A percentile compares a stretch with the other conserved stretches of the same genome.
These are phyloP conservation scores for Agonopterix arenella DNA, from an alignment of 2,888 invertebrate species.

Conservation along the genomic window DNA sequence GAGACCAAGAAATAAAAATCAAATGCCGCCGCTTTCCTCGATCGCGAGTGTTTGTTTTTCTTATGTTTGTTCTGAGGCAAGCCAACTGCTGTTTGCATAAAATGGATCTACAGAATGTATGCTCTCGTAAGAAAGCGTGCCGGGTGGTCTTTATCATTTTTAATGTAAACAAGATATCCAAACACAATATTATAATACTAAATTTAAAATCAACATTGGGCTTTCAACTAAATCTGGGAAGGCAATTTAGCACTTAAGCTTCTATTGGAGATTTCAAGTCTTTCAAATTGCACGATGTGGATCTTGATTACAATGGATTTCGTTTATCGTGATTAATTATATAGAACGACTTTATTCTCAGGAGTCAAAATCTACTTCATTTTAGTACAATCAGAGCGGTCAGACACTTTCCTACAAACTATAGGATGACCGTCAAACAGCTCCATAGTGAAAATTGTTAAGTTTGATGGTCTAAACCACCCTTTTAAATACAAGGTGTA, in stretches of 20 bases:
- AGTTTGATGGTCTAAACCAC: too few relatives aligned
- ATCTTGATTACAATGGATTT: too few relatives aligned
- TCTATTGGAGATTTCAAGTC: too few relatives aligned
- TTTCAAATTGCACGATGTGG: too few relatives aligned
- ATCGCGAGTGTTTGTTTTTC: slow-evolving; percentile 55
- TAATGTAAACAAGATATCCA: slow-evolving; percentile 58
- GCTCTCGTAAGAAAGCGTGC: slow-evolving; percentile 32
- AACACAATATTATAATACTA: slow-evolving; percentile 62
- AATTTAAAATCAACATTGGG: slow-evolving; percentile 55
- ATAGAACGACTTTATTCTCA: too few relatives aligned
- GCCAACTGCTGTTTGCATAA: slow-evolving; percentile 63
- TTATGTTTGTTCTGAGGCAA: slow-evolving; percentile 61
- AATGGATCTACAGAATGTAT: slow-evolving; percentile 41
- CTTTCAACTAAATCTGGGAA: slow-evolving; percentile 3
- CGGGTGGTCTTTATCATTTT: slow-evolving; percentile 75
- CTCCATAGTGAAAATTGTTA: too few relatives aligned
- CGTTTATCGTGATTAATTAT: too few relatives aligned
- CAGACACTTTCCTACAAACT: too few relatives aligned
- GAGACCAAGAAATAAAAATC: slow-evolving; percentile 29
- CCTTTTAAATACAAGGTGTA: too few relatives aligned
- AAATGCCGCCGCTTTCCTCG: slow-evolving; percentile 52
- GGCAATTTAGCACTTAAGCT: slow-evolving; percentile 1
- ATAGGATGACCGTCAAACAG: too few relatives aligned
- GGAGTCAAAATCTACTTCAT: too few relatives aligned
- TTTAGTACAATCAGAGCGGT: too few relatives aligned